Base-by-base conservation (phyloP, 1,140 invertebrate species). In the Berghia stephanieae region DNA sequence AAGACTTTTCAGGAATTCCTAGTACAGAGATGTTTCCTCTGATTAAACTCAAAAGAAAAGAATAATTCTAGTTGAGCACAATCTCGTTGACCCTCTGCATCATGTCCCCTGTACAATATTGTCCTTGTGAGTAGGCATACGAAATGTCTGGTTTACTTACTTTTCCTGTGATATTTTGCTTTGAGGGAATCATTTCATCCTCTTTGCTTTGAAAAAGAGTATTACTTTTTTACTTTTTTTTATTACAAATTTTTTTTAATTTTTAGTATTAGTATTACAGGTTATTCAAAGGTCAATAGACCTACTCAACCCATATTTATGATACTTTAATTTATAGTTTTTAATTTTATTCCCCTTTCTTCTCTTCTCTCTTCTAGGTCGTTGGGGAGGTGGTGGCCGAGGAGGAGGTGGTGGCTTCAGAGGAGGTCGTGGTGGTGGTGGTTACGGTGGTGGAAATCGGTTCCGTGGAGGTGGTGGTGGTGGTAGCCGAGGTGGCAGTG, bases 401-500 rank as follows among this genome's bases (percentile, higher is more conserved):
- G 75, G 73, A 34, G 46, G 73, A 40, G 67, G 72, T 63, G 27
- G 67, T 34, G 72, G 73, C 66, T 52, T 43, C 70, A 77, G 71
- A 18, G 36, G 78, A 18, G 49, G 49, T 74, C 55, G 70, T 75
- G 80, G 77, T 40, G 55, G 82, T 43, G 85, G 80, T 60, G 68
- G 74, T 36, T 40, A 69, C 67, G 40, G 76, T 36, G 73, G 72
- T 78, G 42, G 46, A 6, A 63, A 69, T 40, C 71, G n/a, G n/a
- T n/a, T n/a, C n/a, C n/a, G n/a, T n/a, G n/a, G 42, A 24, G 38
- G 57, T 31, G 42, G 63, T 24, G 63, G 74, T 36, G 38, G n/a
- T 6, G 38, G 43, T 31, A 4, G 40, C 21, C 16, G 8, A 27
- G 18, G 6, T 71, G 36, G 36, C 16, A 18, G 40, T 71, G 74